Evolutionary conservation across 2,888 invertebrate genomes (phyloP).

Genomic region (Allophyes oxyacanthae): DNA sequence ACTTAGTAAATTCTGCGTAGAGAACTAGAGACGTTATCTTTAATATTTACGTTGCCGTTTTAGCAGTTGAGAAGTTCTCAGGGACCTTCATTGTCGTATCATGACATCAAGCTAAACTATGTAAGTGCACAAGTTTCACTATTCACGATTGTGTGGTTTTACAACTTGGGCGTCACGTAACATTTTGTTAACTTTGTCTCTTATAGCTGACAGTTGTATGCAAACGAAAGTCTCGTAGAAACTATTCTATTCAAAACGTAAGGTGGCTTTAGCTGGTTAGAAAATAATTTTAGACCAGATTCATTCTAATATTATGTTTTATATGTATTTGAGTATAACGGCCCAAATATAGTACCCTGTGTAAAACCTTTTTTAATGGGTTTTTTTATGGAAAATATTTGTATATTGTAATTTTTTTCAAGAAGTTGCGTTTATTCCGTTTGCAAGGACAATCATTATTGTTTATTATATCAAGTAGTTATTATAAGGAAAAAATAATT

Average conservation of each 20-base stretch:
- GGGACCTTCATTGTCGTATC: conserved; percentile 16
- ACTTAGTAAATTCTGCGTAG: too few species aligned
- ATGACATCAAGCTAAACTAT: conserved; percentile 37
- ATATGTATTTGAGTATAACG: too few species aligned
- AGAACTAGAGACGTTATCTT: too few species aligned
- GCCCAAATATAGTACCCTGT: too few species aligned
- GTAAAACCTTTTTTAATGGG: too few species aligned
- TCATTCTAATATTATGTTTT: too few species aligned
- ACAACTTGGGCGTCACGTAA: conserved; percentile 28
- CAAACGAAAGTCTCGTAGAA: conserved; percentile 19
- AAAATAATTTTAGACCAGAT: neutral
- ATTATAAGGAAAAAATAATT: conserved; percentile 20
- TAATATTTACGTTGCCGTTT: conserved; percentile 10
- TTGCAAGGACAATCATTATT: conserved; percentile 26
- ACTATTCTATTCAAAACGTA: conserved; percentile 7
- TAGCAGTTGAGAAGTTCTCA: conserved; percentile 37
- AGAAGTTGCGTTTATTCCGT: conserved; percentile 6
- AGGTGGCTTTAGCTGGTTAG: neutral
- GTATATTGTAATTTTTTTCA: neutral
- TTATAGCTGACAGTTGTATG: conserved; percentile 20
- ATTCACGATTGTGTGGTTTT: conserved; percentile 32
- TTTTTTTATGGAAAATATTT: too few species aligned
- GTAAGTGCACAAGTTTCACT: conserved; percentile 43
- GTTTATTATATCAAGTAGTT: conserved; percentile 25
- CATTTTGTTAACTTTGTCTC: conserved; percentile 25